phyloP scores from a whole-genome alignment of 2,113 vertebrate species.

The Anoplopoma fimbria region DNA sequence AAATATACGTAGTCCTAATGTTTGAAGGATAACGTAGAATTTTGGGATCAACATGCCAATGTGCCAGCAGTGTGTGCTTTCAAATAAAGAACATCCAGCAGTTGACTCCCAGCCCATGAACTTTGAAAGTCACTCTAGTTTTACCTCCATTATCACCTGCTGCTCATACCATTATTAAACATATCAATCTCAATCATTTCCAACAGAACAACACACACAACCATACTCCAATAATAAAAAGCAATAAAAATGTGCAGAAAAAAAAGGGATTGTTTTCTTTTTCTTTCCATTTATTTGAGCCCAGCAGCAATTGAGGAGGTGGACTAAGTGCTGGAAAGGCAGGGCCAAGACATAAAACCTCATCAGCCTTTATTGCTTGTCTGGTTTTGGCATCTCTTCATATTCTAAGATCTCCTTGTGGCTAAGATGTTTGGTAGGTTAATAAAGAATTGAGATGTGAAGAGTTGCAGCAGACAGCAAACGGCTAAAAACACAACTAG shows the following conservation, averaged over 20 bases:
- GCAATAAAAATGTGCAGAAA: slow-evolving; percentile 69
- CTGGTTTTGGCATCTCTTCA: slow-evolving; percentile 70
- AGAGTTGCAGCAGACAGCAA: slow-evolving; percentile 58
- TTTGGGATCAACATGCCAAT: background rate
- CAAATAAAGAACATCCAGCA: slow-evolving; percentile 20
- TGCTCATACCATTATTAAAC: slow-evolving; percentile 62
- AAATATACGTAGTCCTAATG: background rate
- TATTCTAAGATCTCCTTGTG: slow-evolving; percentile 66
- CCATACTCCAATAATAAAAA: slow-evolving; percentile 75
- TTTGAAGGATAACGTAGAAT: background rate
- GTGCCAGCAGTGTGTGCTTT: background rate
- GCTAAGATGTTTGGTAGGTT: slow-evolving; percentile 52
- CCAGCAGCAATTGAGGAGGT: slow-evolving; percentile 64
- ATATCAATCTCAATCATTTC: slow-evolving; percentile 66
- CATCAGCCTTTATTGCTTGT: slow-evolving; percentile 74
- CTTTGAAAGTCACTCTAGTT: slow-evolving; percentile 47
- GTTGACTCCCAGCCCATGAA: slow-evolving; percentile 8
- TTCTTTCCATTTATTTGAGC: slow-evolving; percentile 70
- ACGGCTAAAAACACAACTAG: slow-evolving; percentile 69
- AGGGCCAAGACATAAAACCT: slow-evolving; percentile 71
- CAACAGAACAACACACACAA: slow-evolving; percentile 45
- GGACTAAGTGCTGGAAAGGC: slow-evolving; percentile 51
- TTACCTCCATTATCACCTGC: slow-evolving; percentile 45
- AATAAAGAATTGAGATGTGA: slow-evolving; percentile 64
- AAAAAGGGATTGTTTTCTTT: slow-evolving; percentile 61